A percentile compares a stretch with the other conserved stretches of the same genome.
These are phyloP conservation scores for Schrankia costaestrigalis DNA, from an alignment of 2,888 invertebrate species.

Conservation along the genomic window DNA sequence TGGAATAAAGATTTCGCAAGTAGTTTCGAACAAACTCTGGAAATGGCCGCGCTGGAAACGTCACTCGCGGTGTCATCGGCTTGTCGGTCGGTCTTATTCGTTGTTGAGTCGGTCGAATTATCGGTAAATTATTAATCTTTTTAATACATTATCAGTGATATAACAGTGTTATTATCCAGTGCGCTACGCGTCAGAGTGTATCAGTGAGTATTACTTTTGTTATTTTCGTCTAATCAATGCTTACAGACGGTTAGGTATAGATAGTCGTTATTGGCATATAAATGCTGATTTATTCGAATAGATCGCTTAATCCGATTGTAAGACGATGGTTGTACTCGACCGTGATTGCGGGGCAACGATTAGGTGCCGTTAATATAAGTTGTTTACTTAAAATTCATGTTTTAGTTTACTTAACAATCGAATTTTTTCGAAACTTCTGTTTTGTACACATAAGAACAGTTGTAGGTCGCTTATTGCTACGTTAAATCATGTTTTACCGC, in stretches of 20 bases:
- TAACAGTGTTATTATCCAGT: slow-evolving; percentile 35
- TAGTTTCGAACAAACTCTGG: slow-evolving; percentile 15
- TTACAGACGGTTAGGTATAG: slow-evolving; percentile 5
- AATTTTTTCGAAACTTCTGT: too few relatives aligned
- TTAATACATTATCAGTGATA: slow-evolving; percentile 43
- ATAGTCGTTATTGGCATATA: slow-evolving; percentile 34
- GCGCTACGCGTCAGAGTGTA: slow-evolving; percentile 35
- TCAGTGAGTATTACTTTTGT: slow-evolving; percentile 43
- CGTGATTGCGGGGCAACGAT: slow-evolving; percentile 36
- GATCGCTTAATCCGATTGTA: slow-evolving; percentile 34
- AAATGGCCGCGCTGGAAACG: slow-evolving; percentile 36
- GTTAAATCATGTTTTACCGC: too few relatives aligned
- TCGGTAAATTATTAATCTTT: too few relatives aligned
- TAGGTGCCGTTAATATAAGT: slow-evolving; percentile 19
- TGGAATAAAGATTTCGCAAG: too few relatives aligned
- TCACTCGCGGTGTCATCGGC: slow-evolving; percentile 45
- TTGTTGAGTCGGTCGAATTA: slow-evolving; percentile 37
- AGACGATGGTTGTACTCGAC: slow-evolving; percentile 20
- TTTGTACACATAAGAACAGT: too few relatives aligned
- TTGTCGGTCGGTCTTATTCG: slow-evolving; percentile 31
- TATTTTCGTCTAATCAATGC: slow-evolving; percentile 15
- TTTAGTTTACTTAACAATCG: too few relatives aligned
- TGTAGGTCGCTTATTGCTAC: too few relatives aligned
- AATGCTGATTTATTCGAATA: slow-evolving; percentile 34
- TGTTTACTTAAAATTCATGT: slow-evolving; percentile 14